Percentiles rank a stretch among this genome's conserved stretches.
Evolutionary conservation across 2,888 invertebrate species (phyloP).

Genomic region (Hypena proboscidalis): DNA sequence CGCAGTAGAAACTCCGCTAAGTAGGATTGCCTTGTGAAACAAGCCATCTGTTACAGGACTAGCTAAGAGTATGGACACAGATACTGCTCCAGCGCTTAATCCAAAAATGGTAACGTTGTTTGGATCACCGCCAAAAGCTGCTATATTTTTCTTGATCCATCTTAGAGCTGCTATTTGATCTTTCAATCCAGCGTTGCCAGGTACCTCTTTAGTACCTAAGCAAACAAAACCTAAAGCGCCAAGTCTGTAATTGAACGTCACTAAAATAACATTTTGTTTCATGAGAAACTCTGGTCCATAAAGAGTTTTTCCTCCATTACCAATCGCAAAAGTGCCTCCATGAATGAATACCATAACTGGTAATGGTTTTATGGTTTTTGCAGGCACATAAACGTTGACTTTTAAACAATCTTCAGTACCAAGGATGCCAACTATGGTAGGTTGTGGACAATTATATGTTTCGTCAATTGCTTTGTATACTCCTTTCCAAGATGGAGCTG

Average conservation of each 20-base stretch:
- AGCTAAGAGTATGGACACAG: constrained; percentile 57
- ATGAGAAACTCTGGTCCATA: constrained; percentile 64
- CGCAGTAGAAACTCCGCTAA: constrained; percentile 67
- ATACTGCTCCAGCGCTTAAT: constrained; percentile 66
- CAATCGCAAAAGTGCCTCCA: constrained; percentile 67
- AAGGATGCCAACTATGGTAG: constrained; percentile 43
- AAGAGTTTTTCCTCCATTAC: constrained; percentile 65
- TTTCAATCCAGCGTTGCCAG: constrained; percentile 69
- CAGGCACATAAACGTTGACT: constrained; percentile 67
- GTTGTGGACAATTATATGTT: constrained; percentile 43
- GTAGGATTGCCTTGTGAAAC: constrained; percentile 69
- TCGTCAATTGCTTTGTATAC: constrained; percentile 62
- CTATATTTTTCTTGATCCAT: constrained; percentile 69
- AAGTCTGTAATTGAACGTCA: constrained; percentile 70
- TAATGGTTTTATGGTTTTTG: constrained; percentile 40
- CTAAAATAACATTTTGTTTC: constrained; percentile 63
- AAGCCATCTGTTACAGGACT: constrained; percentile 64
- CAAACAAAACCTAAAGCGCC: constrained; percentile 67
- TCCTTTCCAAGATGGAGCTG: constrained; percentile 66
- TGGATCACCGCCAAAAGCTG: constrained; percentile 67
- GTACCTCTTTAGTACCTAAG: constrained; percentile 64
- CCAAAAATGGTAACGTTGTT: constrained; percentile 67
- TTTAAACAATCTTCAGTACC: constrained; percentile 69
- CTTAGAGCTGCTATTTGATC: constrained; percentile 68
- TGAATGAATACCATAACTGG: constrained; percentile 75